A percentile compares a stretch with the other conserved stretches of the same genome.
phyloP scores from a whole-genome alignment of 2,888 invertebrate species.

The Lampropteryx suffumata region DNA sequence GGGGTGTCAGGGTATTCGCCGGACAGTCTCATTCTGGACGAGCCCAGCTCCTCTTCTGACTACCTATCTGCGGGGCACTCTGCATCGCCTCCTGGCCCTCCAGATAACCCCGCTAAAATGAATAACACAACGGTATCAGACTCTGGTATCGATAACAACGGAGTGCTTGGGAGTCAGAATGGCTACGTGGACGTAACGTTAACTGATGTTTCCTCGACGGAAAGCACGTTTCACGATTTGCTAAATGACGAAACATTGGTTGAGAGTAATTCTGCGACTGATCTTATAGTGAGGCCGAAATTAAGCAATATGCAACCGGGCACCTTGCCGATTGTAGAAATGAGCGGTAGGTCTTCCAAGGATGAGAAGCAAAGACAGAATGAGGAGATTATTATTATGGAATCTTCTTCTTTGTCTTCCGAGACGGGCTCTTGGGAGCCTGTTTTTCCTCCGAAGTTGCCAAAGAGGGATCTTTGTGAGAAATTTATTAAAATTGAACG shows the following conservation, averaged over 20 bases:
- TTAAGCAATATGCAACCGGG: conserved; percentile 30
- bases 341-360: conserved; percentile 62
- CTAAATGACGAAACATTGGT: conserved; percentile 56
- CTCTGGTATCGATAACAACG: conserved; percentile 75
- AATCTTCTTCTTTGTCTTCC: conserved; percentile 85
- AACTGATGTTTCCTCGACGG: conserved; percentile 67
- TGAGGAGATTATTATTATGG: conserved; percentile 84
- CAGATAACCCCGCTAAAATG: conserved; percentile 59
- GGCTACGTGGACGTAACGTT: conserved; percentile 67
- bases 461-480: conserved; percentile 69
- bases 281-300: conserved; percentile 45
- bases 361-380: conserved; percentile 85
- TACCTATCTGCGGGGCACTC: conserved; percentile 68
- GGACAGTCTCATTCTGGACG: conserved; percentile 69
- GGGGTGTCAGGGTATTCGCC: conserved; percentile 60
- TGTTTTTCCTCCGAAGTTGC: conserved; percentile 76
- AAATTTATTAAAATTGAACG: conserved; percentile 69
- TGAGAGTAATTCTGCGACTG: conserved; percentile 46
- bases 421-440: conserved; percentile 87
- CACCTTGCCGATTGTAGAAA: conserved; percentile 38
- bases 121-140: conserved; percentile 72
- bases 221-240: conserved; percentile 68
- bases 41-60: conserved; percentile 71
- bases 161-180: conserved; percentile 61
- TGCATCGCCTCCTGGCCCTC: conserved; percentile 48